Evolutionary conservation across 2,113 vertebrate genomes (phyloP), one percentile per base, ranked within the genome.

Genomic region (Microcebus murinus): DNA sequence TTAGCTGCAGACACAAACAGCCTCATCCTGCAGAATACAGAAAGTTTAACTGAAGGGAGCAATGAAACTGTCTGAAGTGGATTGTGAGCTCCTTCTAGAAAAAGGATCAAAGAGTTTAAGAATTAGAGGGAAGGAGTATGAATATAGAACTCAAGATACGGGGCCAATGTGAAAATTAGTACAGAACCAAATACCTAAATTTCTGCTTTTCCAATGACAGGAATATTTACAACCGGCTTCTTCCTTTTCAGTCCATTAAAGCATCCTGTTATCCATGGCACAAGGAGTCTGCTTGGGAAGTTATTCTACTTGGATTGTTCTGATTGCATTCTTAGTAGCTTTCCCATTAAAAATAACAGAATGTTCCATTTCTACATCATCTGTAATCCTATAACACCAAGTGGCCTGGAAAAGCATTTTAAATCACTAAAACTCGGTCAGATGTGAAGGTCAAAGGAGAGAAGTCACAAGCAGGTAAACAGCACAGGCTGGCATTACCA

Each of bases 331-430:
- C 31, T 88, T 74, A 68, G 91, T 68, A 84, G 39, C 50, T 89
- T 97, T 87, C 83, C 88, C 86, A 95, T 94, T 83, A 67, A 92
- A 94, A 90, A 39, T 90, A 96, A 88, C 18, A 90, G 67, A 86
- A 91, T 61, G 79, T 96, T 89, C 91, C 48, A 23, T 95, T 97
- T 96, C 94, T 48, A 27, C n/a, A 36, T 90, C 74, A 67, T 61
- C 73, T 79, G 36, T 83, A 91, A 96, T 91, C 82, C 92, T 50
- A 25, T 21, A 82, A 61, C 31, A 45, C 48, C 18, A 21, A 52
- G 42, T 82, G 79, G 59, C 36, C 89, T 65, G 57, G 48, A 68
- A 68, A 87, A 83, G 63, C 71, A 55, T 65, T 88, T 92, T 80
- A 88, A 94, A 82, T 94, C 68, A 76, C 45, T 61, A 39, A 85